These are phyloP conservation scores for Incurvaria masculella DNA, from an alignment of 2,888 invertebrate genomes.

Conservation along the genomic window DNA sequence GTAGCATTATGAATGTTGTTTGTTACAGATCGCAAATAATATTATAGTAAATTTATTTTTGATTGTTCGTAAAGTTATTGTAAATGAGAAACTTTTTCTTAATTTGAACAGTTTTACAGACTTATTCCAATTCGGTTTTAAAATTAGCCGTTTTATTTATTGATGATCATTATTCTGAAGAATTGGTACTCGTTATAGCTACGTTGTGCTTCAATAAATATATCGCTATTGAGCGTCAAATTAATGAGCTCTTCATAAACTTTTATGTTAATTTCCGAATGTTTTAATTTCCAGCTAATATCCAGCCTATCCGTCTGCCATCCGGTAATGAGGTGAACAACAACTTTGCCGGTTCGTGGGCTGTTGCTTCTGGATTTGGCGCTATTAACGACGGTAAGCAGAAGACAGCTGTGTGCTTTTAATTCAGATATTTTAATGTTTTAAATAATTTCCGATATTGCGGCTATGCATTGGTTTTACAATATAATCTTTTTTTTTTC, in stretches of 20 bases:
- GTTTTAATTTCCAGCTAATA: conserved; percentile 19
- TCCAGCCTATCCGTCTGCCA: conserved; percentile 24
- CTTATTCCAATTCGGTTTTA: too few relatives aligned
- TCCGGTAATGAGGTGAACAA: conserved; percentile 23
- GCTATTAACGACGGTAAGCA: conserved; percentile 24
- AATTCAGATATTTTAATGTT: not conserved
- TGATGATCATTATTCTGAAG: too few relatives aligned
- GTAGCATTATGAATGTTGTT: not conserved
- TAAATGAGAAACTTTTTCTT: too few relatives aligned
- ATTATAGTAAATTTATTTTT: conserved; percentile 2
- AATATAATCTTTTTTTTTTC: not conserved
- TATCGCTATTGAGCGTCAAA: too few relatives aligned
- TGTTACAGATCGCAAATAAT: not conserved
- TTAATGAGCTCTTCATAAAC: too few relatives aligned
- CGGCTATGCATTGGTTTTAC: not conserved
- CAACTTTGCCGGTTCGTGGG: conserved; percentile 20
- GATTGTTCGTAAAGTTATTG: not conserved
- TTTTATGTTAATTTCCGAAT: conserved; percentile 11
- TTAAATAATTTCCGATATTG: not conserved
- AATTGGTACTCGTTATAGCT: too few relatives aligned
- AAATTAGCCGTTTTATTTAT: too few relatives aligned
- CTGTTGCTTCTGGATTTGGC: conserved; percentile 27
- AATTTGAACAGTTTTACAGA: too few relatives aligned
- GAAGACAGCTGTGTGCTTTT: not conserved
- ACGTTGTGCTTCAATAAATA: too few relatives aligned